Evolutionary conservation across 2,113 vertebrate species (phyloP).

Genomic region (Erythrocebus patas): DNA sequence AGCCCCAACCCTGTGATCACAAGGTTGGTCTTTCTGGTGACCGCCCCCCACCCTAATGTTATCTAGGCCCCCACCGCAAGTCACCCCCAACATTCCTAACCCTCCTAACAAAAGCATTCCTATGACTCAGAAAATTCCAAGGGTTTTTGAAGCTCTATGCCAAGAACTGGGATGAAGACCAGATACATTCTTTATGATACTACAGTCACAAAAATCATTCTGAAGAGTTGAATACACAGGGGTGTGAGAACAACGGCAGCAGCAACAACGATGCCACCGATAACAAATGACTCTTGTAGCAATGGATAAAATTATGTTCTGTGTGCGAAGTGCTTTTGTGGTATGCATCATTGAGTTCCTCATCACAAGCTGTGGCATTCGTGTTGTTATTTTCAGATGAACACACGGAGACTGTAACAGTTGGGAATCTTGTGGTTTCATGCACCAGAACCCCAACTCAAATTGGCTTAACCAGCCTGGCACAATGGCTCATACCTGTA

Average conservation of each 20-base stretch:
- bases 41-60: background rate
- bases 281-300: background rate
- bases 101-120: background rate
- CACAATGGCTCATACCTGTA: too few relatives aligned
- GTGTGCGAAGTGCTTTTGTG: background rate
- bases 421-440: background rate
- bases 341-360: background rate
- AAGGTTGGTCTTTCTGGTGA: background rate
- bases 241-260: background rate
- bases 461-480: background rate
- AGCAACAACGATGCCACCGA: fast-evolving
- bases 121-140: background rate
- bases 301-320: background rate
- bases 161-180: background rate
- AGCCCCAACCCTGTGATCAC: background rate
- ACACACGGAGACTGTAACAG: background rate
- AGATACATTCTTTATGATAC: background rate
- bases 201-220: background rate
- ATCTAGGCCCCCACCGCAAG: too few relatives aligned
- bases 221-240: background rate
- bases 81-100: background rate
- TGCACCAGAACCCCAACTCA: background rate
- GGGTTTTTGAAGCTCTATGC: background rate
- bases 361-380: too few relatives aligned
- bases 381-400: background rate